Conservation (phyloP, 2,888 invertebrate species). For the Lycophotia porphyrea region DNA sequence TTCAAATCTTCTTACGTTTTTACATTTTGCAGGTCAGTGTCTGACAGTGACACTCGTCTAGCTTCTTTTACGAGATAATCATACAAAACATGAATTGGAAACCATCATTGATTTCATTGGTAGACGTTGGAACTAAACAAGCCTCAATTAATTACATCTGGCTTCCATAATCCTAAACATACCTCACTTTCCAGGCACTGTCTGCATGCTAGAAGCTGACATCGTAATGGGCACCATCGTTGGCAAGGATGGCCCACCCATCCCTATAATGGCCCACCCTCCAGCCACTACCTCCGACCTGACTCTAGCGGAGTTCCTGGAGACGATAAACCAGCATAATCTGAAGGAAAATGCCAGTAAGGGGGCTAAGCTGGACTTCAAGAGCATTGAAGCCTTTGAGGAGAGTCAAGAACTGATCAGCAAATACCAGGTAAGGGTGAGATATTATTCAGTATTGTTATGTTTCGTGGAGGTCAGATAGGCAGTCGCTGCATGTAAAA, state of each 20-base stretch:
- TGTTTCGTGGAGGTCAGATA: no score
- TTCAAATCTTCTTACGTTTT: no score
- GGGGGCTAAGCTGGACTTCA: slow-evolving; percentile 97
- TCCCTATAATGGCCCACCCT: slow-evolving; percentile 97
- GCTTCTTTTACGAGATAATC: neutral
- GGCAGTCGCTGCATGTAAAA: no score
- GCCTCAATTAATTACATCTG: neutral
- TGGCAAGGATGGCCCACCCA: slow-evolving; percentile 86
- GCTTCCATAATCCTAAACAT: neutral
- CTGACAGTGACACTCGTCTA: neutral
- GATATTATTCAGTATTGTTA: neutral
- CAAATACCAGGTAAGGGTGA: slow-evolving; percentile 77
- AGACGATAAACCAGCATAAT: slow-evolving; percentile 88
- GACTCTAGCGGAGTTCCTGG: slow-evolving; percentile 93
- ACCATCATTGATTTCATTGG: neutral
- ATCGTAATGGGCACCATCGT: slow-evolving; percentile 92
- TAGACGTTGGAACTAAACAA: neutral
- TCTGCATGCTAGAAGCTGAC: slow-evolving; percentile 97
- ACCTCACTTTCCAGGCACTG: slow-evolving; percentile 84
- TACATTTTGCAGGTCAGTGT: no score
- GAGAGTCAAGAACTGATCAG: slow-evolving; percentile 88
- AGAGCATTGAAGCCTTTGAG: slow-evolving; percentile 93
- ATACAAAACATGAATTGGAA: neutral
- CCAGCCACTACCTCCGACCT: slow-evolving; percentile 93
- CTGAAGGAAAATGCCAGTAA: slow-evolving; percentile 77